These are phyloP conservation scores for Barbus barbus DNA, from an alignment of 2,113 vertebrate genomes.

Conservation along the genomic window DNA sequence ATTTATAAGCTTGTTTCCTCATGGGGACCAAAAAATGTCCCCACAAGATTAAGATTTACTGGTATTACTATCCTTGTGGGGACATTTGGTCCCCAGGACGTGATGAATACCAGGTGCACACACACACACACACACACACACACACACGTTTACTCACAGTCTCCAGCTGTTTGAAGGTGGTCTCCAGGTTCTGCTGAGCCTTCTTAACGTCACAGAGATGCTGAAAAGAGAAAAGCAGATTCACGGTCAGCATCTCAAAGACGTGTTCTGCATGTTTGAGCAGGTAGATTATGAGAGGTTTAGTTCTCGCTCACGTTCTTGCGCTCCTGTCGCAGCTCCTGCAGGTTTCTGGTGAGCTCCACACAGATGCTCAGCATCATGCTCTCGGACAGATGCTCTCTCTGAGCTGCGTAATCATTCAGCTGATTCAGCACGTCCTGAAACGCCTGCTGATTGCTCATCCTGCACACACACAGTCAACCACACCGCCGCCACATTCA, in stretches of 20 bases:
- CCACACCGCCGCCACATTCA: too few relatives aligned
- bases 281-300: too few relatives aligned
- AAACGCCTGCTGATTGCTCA: slow-evolving; percentile 75
- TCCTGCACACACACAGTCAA: slow-evolving; percentile 65
- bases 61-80: too few relatives aligned
- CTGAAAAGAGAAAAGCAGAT: slow-evolving; percentile 61
- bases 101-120: too few relatives aligned
- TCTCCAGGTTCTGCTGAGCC: slow-evolving; percentile 83
- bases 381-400: slow-evolving; percentile 73
- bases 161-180: slow-evolving; percentile 81
- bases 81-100: too few relatives aligned
- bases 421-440: slow-evolving; percentile 74
- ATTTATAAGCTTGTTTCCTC: too few relatives aligned
- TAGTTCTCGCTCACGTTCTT: slow-evolving; percentile 74
- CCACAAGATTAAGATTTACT: too few relatives aligned
- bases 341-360: slow-evolving; percentile 71
- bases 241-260: too few relatives aligned
- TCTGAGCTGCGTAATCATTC: slow-evolving; percentile 71
- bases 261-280: too few relatives aligned
- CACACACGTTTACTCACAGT: too few relatives aligned
- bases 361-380: slow-evolving; percentile 70
- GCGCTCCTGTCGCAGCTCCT: slow-evolving; percentile 71
- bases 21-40: too few relatives aligned
- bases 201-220: slow-evolving; percentile 81
- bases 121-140: too few relatives aligned